Evolutionary conservation across 1,140 invertebrate species (phyloP).

Genomic region (Neodiprion virginianus): DNA sequence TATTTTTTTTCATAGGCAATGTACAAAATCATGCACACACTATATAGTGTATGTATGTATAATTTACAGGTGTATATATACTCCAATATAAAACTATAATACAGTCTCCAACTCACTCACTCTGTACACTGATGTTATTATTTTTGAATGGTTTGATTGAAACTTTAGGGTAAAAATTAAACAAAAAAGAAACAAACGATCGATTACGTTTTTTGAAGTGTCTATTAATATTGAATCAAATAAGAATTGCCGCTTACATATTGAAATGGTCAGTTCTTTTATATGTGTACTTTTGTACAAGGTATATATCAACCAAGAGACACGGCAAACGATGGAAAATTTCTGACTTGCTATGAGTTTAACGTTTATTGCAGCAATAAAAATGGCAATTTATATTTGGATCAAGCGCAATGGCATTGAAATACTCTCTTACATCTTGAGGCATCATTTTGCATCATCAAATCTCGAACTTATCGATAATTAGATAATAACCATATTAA

Average conservation of each 20-base stretch:
- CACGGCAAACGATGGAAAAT: background rate
- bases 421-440: constrained; percentile 19
- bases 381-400: constrained; percentile 53
- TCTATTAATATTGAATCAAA: constrained; percentile 49
- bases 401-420: constrained; percentile 25
- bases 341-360: constrained; percentile 29
- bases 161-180: background rate
- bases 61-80: background rate
- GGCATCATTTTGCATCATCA: background rate
- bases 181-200: too few species aligned
- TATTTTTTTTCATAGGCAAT: too few species aligned
- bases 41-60: background rate
- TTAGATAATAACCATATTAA: too few species aligned
- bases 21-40: background rate
- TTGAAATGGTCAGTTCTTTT: constrained; percentile 24
- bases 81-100: background rate
- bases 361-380: constrained; percentile 34
- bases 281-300: constrained; percentile 29
- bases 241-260: constrained; percentile 48
- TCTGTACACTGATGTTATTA: background rate
- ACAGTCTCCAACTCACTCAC: background rate
- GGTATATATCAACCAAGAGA: constrained; percentile 17
- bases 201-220: constrained; percentile 30
- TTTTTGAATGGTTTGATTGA: background rate
- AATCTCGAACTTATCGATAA: background rate